These are phyloP conservation scores for Ooceraea biroi DNA, from an alignment of 1,140 invertebrate genomes.

Conservation along the genomic window DNA sequence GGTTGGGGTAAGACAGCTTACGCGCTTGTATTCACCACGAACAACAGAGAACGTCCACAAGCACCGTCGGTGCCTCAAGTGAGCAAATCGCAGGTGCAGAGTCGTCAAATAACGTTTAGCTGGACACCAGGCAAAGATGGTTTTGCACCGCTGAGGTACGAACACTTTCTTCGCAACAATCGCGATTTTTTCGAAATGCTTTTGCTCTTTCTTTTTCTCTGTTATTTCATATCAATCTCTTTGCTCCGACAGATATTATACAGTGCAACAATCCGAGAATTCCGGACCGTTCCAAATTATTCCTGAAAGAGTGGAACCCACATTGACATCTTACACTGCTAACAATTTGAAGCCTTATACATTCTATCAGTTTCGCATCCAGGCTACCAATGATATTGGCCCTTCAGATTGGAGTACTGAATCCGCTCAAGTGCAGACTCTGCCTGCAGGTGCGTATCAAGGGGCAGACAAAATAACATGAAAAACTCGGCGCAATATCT, in stretches of 20 bases:
- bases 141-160: constrained; percentile 94
- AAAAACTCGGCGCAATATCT: not conserved
- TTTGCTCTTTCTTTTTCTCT: not conserved
- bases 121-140: constrained; percentile 98
- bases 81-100: constrained; percentile 94
- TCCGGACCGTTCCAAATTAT: constrained; percentile 93
- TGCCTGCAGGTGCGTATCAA: constrained; percentile 91
- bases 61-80: constrained; percentile 94
- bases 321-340: constrained; percentile 93
- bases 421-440: constrained; percentile 94
- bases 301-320: constrained; percentile 93
- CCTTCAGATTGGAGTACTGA: constrained; percentile 96
- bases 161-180: not conserved
- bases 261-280: constrained; percentile 95
- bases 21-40: constrained; percentile 95
- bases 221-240: constrained; percentile 1
- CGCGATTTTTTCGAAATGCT: not conserved
- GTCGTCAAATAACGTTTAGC: constrained; percentile 96
- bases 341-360: constrained; percentile 95
- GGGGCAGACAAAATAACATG: not conserved
- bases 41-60: constrained; percentile 94
- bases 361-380: constrained; percentile 96
- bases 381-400: constrained; percentile 98
- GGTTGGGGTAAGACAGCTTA: constrained; percentile 97
- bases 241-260: constrained; percentile 91